Base-by-base conservation (phyloP, 1,140 invertebrate genomes). In the Brachionus paranguensis region DNA sequence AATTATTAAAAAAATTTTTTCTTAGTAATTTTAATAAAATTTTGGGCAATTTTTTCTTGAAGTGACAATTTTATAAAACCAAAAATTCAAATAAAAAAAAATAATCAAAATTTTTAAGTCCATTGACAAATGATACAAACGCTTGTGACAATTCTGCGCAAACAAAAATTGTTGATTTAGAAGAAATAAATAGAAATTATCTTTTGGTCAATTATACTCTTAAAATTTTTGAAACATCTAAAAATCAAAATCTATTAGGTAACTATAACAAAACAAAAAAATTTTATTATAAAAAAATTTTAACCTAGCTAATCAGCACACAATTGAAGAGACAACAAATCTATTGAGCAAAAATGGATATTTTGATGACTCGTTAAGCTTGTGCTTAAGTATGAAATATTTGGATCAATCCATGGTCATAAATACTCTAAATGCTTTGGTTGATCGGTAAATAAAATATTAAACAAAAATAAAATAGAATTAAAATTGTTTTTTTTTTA, bases 181-280 rank as follows among this genome's bases (percentile, higher is more conserved):
- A 81, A 12, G 78, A 81, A 68, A 81, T 81, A 81, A 81, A 81
- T 29, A 81, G 17, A 81, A 64, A 64, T 45, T 81, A 64, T n/a
- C 33, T 65, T 11, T 17, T 64, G 17, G 64, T 81, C 12, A 64
- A 27, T 68, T 45, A 45, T 64, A 64, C 64, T 5, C 10, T 81
- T 10, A 81, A 81, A 81, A 27, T 81, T 20, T 60, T 43, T 41
- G 29, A 37, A 27, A 45, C 27, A 27, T 29, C 50, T 20, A 7
- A 29, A 17, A 81, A 64, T 64, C 78, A 81, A 64, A 68, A 41
- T 68, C 27, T 64, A 1, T 17, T 81, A 12, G 24, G 78, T 81
- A 81, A 37, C 3, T 43, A 11, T 55, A 4, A 1, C 4, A 37
- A 37, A 37, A 37, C 0, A 37, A 7, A 7, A 37, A 37, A 37